Percentiles rank a stretch among this genome's conserved stretches.
Conservation (phyloP, 2,113 vertebrate genomes). For the Bujurquina vittata region DNA sequence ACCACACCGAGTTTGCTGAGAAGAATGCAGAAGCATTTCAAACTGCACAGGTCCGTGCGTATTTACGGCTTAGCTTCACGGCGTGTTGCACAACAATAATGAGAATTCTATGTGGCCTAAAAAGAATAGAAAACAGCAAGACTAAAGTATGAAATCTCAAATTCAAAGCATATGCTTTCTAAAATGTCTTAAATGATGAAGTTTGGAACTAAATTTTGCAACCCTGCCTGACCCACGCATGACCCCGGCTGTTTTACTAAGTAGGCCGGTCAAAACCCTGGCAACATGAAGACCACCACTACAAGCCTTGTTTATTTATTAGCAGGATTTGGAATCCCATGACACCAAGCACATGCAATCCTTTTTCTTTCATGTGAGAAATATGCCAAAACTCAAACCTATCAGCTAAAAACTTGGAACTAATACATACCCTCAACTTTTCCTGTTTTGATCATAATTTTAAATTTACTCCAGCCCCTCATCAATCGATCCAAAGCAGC, state of each 20-base stretch:
- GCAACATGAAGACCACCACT: not conserved
- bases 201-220: not conserved
- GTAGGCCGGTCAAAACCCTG: not conserved
- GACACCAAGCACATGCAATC: not conserved
- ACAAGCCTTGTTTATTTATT: not conserved
- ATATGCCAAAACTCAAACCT: not conserved
- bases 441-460: not conserved
- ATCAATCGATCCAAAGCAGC: not conserved
- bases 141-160: not conserved
- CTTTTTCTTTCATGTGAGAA: not conserved
- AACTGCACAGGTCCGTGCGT: not conserved
- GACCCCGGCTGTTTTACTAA: not conserved
- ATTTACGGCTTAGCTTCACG: rapidly evolving
- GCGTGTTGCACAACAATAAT: not conserved
- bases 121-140: not conserved
- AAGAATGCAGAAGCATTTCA: not conserved
- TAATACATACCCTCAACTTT: not conserved
- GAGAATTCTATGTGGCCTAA: not conserved
- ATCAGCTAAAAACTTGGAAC: not conserved
- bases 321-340: not conserved
- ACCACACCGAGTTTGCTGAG: no score
- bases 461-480: not conserved
- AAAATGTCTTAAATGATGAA: not conserved
- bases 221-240: not conserved
- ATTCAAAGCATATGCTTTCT: not conserved